Evolutionary conservation across 2,113 vertebrate genomes (phyloP).

Genomic region (Halcyon senegalensis): DNA sequence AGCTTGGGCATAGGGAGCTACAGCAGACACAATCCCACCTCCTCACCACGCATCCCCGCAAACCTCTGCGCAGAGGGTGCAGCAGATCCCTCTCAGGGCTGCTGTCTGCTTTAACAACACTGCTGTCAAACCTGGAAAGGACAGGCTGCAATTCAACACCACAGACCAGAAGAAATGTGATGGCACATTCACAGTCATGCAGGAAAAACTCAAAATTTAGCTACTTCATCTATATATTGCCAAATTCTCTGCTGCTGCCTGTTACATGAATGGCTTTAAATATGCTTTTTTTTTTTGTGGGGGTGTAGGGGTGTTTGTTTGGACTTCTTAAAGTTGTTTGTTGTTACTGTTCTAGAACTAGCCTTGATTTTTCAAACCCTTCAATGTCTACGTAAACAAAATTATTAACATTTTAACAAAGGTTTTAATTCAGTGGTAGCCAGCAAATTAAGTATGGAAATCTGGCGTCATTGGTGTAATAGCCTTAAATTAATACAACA

Average conservation of each 20-base stretch:
- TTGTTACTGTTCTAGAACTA: neutral
- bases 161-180: neutral
- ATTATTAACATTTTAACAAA: neutral
- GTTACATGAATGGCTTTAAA: neutral
- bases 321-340: neutral
- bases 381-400: neutral
- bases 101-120: neutral
- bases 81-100: neutral
- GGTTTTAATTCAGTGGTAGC: neutral
- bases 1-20: neutral
- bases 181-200: neutral
- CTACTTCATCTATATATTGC: neutral
- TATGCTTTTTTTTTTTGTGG: neutral
- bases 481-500: neutral
- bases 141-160: neutral
- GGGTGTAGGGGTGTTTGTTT: rapidly evolving
- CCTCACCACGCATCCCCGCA: rapidly evolving
- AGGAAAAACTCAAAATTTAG: neutral
- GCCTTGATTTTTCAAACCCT: neutral
- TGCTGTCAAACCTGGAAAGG: neutral
- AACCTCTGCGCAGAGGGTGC: neutral
- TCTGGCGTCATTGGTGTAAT: neutral
- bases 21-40: neutral
- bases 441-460: neutral
- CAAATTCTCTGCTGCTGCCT: neutral